Conservation (phyloP, 1,140 invertebrate species). For the Nasonia vitripennis region DNA sequence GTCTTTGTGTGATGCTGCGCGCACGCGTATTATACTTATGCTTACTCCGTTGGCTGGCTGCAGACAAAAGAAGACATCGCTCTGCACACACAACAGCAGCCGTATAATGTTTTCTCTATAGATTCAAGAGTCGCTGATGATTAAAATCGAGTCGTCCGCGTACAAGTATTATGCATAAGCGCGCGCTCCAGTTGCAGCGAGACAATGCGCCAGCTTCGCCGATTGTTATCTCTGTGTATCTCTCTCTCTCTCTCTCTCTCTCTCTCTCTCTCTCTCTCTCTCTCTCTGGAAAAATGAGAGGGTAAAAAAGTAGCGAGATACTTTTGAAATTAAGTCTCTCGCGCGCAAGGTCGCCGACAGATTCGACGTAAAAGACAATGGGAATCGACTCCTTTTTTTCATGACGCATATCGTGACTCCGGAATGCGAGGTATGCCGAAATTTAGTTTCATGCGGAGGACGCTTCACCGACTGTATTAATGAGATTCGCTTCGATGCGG, state of each 20-base stretch:
- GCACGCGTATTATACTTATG: background rate
- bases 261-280: background rate
- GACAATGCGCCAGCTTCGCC: background rate
- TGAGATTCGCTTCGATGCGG: background rate
- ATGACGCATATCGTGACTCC: too few species aligned
- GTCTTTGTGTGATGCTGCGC: background rate
- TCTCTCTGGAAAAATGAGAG: background rate
- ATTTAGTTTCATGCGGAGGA: background rate
- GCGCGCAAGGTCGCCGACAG: background rate
- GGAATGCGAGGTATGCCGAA: background rate
- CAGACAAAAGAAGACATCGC: background rate
- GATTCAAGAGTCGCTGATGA: background rate
- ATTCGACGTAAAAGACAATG: background rate
- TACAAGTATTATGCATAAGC: background rate
- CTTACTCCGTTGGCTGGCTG: background rate
- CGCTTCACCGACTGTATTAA: too few species aligned
- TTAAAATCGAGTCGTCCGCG: background rate
- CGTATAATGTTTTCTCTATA: too few species aligned
- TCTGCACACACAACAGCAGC: background rate
- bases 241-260: constrained; percentile 2
- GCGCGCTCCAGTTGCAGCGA: background rate
- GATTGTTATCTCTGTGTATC: background rate
- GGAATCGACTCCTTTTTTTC: too few species aligned
- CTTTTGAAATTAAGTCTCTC: background rate
- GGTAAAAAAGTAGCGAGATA: background rate